phyloP scores from a whole-genome alignment of 2,888 invertebrate species.

The Drosophila nigritarsus region DNA sequence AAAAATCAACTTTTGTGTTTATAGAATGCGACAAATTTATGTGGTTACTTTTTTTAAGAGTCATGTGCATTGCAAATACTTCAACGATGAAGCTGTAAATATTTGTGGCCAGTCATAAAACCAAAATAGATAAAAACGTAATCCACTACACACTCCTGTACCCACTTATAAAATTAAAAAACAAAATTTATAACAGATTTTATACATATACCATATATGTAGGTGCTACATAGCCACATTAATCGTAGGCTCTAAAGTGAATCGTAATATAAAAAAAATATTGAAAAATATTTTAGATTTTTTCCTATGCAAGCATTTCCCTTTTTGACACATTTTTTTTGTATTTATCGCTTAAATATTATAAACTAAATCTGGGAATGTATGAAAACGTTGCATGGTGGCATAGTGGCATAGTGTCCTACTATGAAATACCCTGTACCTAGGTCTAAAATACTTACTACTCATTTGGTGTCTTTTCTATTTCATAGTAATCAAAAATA shows the following conservation, averaged over 20 bases:
- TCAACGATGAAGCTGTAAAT: slow-evolving; percentile 62
- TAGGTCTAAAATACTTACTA: neutral
- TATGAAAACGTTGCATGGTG: neutral
- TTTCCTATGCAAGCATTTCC: too few relatives aligned
- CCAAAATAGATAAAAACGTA: slow-evolving; percentile 11
- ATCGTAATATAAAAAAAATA: neutral
- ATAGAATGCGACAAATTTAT: slow-evolving; percentile 66
- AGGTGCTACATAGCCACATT: neutral
- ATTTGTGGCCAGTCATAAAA: slow-evolving; percentile 39
- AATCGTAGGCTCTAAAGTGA: neutral
- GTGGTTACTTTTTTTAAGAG: slow-evolving; percentile 12
- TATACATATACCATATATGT: neutral
- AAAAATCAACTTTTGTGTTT: slow-evolving; percentile 50
- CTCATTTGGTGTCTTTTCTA: neutral
- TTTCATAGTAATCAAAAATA: neutral
- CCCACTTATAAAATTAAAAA: neutral
- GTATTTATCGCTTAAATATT: neutral
- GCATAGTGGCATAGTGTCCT: neutral
- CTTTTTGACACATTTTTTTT: neutral
- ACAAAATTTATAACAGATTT: neutral
- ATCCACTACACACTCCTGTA: neutral
- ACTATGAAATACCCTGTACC: neutral
- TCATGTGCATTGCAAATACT: slow-evolving; percentile 41
- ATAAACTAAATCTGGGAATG: too few relatives aligned
- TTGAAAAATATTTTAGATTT: neutral